Evolutionary conservation across 2,888 invertebrate species (phyloP), one percentile per base, ranked within the genome.

Genomic region (Corbicula japonica): DNA sequence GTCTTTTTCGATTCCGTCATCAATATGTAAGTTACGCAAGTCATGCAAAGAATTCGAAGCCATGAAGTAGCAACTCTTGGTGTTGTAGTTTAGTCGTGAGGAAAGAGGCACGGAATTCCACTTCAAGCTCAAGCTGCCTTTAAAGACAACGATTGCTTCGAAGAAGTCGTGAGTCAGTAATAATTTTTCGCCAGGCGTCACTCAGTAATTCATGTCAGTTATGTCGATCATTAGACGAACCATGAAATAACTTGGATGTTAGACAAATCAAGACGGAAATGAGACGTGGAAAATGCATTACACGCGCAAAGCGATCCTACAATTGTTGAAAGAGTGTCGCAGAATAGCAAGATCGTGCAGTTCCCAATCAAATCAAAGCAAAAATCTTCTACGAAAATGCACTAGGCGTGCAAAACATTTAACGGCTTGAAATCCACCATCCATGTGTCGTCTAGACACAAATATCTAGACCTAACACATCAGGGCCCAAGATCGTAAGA

Each of bases 181-280:
- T 34, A 56, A 56, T 56, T 56, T 21, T 56, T 56, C 54, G 41
- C 66, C 30, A 66, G 66, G 54, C 54, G 66, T 66, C 54, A 66
- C 28, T 54, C 41, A 28, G n/a, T 61, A 18, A 41, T 35, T 38
- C 35, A 41, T 66, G 66, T 54, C 54, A 66, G 66, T 32, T 21
- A 15, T 66, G 66, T 66, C 58, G 63, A 44, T 35, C 34, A 38
- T 21, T 23, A 34, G 52, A 60, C 44, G 56, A 66, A 56, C 65
- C 66, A 38, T 73, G 73, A 73, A 73, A 73, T 73, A 48, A 73
- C 65, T 46, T 41, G 56, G 41, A 65, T 73, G 73, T 65, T 35
- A 73, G 73, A 73, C 73, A 46, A 44, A 73, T 73, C 73, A 73
- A 12, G 34, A 8, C 48, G 46, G 28, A 52, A 62, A 62, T 32